A percentile compares a stretch with the other conserved stretches of the same genome.
phyloP scores from a whole-genome alignment of 92 coral and sea anemone genomes.

The Paragorgia papillata region DNA sequence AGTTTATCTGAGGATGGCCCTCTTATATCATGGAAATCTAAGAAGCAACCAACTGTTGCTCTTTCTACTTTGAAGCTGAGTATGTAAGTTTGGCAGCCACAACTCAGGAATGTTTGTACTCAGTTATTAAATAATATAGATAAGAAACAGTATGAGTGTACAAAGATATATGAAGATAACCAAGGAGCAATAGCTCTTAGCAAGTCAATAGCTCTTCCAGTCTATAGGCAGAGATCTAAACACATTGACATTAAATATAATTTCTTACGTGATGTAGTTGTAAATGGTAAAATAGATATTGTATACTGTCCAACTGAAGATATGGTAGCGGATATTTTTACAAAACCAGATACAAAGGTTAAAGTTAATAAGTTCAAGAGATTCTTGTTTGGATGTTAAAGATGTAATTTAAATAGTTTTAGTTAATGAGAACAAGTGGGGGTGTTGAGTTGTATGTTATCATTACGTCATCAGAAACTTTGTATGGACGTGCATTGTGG shows the following conservation, averaged over 20 bases:
- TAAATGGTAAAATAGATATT: neutral
- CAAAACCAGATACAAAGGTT: conserved; percentile 12
- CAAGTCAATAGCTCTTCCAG: conserved; percentile 12
- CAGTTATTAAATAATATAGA: conserved; percentile 42
- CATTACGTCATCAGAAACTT: too few relatives aligned
- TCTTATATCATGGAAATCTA: conserved; percentile 18
- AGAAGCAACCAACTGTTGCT: conserved; percentile 8
- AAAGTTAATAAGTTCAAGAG: conserved; percentile 11
- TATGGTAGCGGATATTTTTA: conserved; percentile 31
- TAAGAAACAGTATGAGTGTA: conserved; percentile 20
- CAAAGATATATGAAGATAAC: neutral
- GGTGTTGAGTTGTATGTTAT: neutral
- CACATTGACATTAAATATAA: conserved; percentile 28
- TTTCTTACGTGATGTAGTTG: conserved; percentile 21
- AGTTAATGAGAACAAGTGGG: conserved; percentile 32
- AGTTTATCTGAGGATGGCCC: neutral
- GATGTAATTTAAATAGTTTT: conserved; percentile 3
- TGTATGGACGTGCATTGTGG: too few relatives aligned
- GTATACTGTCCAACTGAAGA: conserved; percentile 21
- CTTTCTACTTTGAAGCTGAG: conserved; percentile 36
- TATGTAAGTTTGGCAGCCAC: conserved; percentile 33
- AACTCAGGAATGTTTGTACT: conserved; percentile 51
- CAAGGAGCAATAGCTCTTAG: conserved; percentile 50
- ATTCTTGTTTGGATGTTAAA: conserved; percentile 15
- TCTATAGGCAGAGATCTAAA: conserved; percentile 45